Evolutionary conservation across 2,797 vertebrate genomes (phyloP), one percentile per base, ranked within the genome.

Genomic region (Coreius guichenoti): DNA sequence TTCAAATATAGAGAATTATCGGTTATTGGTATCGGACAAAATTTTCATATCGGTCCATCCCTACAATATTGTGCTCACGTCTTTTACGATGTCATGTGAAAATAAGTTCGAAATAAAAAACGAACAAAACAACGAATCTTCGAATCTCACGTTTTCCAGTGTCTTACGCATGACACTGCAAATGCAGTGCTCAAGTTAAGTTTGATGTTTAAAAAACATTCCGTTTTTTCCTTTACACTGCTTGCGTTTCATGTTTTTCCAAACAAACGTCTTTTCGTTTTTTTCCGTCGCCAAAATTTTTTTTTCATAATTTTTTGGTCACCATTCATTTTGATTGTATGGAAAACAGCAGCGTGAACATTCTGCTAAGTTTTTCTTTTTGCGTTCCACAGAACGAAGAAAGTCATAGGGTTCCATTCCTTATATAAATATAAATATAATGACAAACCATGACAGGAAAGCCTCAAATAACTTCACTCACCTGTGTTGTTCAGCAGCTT

Each of bases 401-500:
- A 54, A 14, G 11, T 14, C 51, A 23, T 33, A 54, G 19, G 31
- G 11, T 76, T 56, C 29, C 54, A n/a, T 56, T 58, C 56, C 58
- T 43, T 29, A 19, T 7, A 19, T 61, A 80, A 68, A 31, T 49
- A 80, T 5, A 65, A 14, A 39, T 5, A 29, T 14, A 14, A 72
- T 56, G 39, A 6, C 9, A 58, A 45, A 7, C 43, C 29, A 83
- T 0, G 39, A 17, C 29, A 72, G 49, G 16, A 54, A 75, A 51
- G 11, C 16, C n/a, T 21, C 3, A n/a, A 36, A 49, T 21, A 70
- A 45, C 13, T 29, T 45, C n/a, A 17, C 89, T 91, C 95, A 99
- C 98, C 98, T 97, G 97, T 99, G 98, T 90, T 98, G 97, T 87
- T 99, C 98, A 5, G 97, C 95, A 8, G 97, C 97, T 91, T 98